Evolutionary conservation across 2,113 vertebrate species (phyloP).

Genomic region (Echinops telfairi): DNA sequence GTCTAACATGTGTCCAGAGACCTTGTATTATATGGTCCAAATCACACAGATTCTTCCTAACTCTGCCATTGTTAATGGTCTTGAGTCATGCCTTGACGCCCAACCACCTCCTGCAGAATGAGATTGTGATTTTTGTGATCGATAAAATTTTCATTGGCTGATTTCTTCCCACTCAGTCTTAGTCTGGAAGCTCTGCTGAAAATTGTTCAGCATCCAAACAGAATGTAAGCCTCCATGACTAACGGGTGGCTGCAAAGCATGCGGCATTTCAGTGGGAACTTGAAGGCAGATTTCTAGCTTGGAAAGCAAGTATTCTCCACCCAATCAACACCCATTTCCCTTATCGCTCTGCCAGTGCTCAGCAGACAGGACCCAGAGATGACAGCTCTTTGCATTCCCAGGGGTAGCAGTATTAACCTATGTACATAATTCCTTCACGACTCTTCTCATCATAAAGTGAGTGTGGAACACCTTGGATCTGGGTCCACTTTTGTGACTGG

Average conservation of each 20-base stretch:
- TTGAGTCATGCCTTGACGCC: background rate
- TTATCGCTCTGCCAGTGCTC: too few species aligned
- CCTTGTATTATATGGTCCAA: background rate
- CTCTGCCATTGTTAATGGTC: background rate
- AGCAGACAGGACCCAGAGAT: too few species aligned
- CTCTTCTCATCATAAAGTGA: fast-evolving
- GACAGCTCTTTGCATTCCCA: fast-evolving
- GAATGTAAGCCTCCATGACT: background rate
- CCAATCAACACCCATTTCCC: too few species aligned
- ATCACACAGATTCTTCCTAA: background rate
- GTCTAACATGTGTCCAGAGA: background rate
- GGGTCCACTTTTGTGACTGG: background rate
- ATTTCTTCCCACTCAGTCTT: background rate
- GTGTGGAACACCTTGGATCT: too few species aligned
- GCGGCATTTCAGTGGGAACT: background rate
- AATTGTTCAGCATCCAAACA: background rate
- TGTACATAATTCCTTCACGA: too few species aligned
- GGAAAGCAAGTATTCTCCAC: too few species aligned
- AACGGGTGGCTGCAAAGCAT: background rate
- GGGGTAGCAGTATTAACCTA: background rate
- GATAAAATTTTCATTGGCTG: background rate
- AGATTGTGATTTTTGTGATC: background rate
- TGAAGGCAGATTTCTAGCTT: background rate
- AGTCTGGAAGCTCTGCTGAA: background rate
- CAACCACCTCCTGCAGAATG: too few species aligned